A percentile compares a stretch with the other conserved stretches of the same genome.
Evolutionary conservation across 2,113 vertebrate genomes (phyloP).

Genomic region (Erythrolamprus reginae): DNA sequence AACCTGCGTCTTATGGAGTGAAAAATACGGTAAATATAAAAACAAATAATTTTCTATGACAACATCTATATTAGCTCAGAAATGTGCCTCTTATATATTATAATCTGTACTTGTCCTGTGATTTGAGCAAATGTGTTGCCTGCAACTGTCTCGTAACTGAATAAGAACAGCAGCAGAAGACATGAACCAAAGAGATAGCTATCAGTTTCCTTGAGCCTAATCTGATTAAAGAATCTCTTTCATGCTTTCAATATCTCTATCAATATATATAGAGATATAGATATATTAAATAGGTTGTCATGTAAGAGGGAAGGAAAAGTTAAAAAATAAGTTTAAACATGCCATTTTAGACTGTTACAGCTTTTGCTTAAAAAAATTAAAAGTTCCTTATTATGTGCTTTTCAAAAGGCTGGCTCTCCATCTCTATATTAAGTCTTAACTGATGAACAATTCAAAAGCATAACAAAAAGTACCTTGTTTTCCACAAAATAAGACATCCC

Average conservation of each 20-base stretch:
- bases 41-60: background rate
- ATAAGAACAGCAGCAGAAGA: slow-evolving; percentile 75
- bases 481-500: too few relatives aligned
- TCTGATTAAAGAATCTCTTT: slow-evolving; percentile 77
- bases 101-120: slow-evolving; percentile 62
- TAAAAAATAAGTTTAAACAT: slow-evolving; percentile 73
- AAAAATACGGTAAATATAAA: too few relatives aligned
- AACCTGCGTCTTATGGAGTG: too few relatives aligned
- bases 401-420: slow-evolving; percentile 24
- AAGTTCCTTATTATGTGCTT: slow-evolving; percentile 55
- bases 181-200: slow-evolving; percentile 75
- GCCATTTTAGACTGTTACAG: slow-evolving; percentile 67
- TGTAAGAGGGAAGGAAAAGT: slow-evolving; percentile 65
- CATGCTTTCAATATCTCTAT: background rate
- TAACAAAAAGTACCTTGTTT: slow-evolving; percentile 36
- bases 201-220: slow-evolving; percentile 76
- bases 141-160: slow-evolving; percentile 76
- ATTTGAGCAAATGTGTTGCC: slow-evolving; percentile 68
- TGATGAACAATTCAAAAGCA: slow-evolving; percentile 49
- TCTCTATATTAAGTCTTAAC: background rate
- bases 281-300: slow-evolving; percentile 68
- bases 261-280: too few relatives aligned
- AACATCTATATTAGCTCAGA: slow-evolving; percentile 44
- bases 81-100: slow-evolving; percentile 47
- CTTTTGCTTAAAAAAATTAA: slow-evolving; percentile 61